These are phyloP conservation scores for Caenorhabditis imperialis DNA, from an alignment of 2,888 invertebrate genomes.

Conservation along the genomic window DNA sequence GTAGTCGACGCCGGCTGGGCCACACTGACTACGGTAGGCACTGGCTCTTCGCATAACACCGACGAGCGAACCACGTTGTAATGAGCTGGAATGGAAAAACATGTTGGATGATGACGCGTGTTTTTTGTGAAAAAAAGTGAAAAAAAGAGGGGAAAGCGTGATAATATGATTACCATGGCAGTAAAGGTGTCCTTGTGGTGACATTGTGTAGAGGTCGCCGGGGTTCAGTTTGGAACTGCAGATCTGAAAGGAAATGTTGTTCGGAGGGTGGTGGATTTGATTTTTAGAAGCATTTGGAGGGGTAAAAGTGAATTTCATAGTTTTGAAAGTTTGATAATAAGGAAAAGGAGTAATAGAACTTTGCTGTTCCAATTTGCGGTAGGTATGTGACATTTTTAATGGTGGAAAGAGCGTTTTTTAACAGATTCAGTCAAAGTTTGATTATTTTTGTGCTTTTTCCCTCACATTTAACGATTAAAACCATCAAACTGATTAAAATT, in stretches of 20 bases:
- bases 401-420: no score
- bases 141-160: background rate
- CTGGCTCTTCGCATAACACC: constrained; percentile 45
- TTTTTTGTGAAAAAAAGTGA: constrained; percentile 2
- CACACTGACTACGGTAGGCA: background rate
- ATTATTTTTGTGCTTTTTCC: no score
- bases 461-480: no score
- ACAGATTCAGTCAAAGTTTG: no score
- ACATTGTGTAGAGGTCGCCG: constrained; percentile 92
- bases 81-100: constrained; percentile 51
- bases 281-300: no score
- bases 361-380: no score
- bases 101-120: background rate
- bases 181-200: constrained; percentile 82
- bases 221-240: constrained; percentile 88
- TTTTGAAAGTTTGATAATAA: no score
- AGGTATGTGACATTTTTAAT: no score
- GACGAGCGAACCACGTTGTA: constrained; percentile 34
- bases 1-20: background rate
- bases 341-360: no score
- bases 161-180: constrained; percentile 65
- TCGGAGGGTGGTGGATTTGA: background rate
- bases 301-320: no score
- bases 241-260: no score
- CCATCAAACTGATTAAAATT: no score